These are phyloP conservation scores for Liopterus haemorrhoidalis DNA, from an alignment of 2,888 invertebrate genomes.

Conservation along the genomic window DNA sequence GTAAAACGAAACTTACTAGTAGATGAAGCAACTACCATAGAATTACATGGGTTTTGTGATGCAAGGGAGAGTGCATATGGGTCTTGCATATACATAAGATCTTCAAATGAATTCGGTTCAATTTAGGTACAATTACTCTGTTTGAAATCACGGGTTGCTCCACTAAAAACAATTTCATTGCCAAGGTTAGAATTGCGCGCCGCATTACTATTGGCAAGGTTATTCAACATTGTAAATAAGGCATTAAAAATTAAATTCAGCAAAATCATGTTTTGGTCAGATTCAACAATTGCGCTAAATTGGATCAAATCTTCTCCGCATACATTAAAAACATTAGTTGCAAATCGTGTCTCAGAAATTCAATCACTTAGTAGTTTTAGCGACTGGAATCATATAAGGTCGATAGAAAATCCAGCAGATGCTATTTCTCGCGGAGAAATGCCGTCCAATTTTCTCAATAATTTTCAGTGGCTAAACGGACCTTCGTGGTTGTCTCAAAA, in stretches of 20 bases:
- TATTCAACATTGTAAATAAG: neutral
- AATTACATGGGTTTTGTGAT: too few relatives aligned
- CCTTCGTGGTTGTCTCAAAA: neutral
- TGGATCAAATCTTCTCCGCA: neutral
- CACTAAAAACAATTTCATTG: neutral
- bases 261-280: neutral
- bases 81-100: too few relatives aligned
- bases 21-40: too few relatives aligned
- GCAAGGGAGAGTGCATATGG: too few relatives aligned
- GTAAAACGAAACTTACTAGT: too few relatives aligned
- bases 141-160: neutral
- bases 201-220: neutral
- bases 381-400: neutral
- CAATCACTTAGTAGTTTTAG: neutral
- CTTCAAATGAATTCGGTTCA: slow-evolving; percentile 1
- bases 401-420: slow-evolving; percentile 3
- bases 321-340: neutral
- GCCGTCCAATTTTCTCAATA: neutral
- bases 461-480: neutral
- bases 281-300: neutral
- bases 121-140: slow-evolving; percentile 1
- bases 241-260: neutral
- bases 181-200: neutral
- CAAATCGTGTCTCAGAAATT: neutral
- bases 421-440: neutral